Evolutionary conservation across 92 coral and sea anemone genomes (phyloP).

Genomic region (Paragorgia papillata): DNA sequence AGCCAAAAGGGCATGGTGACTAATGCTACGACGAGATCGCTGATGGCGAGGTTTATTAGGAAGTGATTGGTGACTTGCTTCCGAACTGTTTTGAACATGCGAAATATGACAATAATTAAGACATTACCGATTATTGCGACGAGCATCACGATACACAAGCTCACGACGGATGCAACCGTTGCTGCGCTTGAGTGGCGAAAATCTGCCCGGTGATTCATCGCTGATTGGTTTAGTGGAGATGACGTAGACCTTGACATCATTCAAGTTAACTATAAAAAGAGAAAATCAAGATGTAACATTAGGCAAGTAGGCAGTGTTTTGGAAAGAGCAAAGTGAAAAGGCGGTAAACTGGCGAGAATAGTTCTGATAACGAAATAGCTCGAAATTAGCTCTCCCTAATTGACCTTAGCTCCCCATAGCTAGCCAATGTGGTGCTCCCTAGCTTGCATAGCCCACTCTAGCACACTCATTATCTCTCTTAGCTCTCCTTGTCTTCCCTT

Average conservation of each 20-base stretch:
- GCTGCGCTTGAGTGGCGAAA: background rate
- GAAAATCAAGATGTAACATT: no score
- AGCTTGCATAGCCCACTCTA: no score
- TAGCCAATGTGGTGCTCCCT: no score
- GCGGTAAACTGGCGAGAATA: no score
- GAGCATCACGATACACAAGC: slow-evolving; percentile 71
- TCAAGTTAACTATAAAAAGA: background rate
- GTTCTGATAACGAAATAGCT: no score
- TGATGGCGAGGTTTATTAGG: slow-evolving; percentile 85
- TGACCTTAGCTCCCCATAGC: no score
- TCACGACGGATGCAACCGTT: slow-evolving; percentile 73
- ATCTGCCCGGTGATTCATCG: background rate
- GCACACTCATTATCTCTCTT: no score
- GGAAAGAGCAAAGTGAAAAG: no score
- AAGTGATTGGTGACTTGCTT: slow-evolving; percentile 92
- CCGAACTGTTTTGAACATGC: slow-evolving; percentile 77
- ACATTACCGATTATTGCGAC: slow-evolving; percentile 83
- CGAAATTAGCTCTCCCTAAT: no score
- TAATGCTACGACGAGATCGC: slow-evolving; percentile 89
- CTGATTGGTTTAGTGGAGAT: background rate
- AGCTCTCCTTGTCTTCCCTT: no score
- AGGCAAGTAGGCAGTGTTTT: no score
- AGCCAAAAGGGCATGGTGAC: slow-evolving; percentile 97
- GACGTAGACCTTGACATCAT: slow-evolving; percentile 13
- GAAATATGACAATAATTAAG: slow-evolving; percentile 83